phyloP scores from a whole-genome alignment of 1,140 invertebrate species.

The Chymomyza costata region DNA sequence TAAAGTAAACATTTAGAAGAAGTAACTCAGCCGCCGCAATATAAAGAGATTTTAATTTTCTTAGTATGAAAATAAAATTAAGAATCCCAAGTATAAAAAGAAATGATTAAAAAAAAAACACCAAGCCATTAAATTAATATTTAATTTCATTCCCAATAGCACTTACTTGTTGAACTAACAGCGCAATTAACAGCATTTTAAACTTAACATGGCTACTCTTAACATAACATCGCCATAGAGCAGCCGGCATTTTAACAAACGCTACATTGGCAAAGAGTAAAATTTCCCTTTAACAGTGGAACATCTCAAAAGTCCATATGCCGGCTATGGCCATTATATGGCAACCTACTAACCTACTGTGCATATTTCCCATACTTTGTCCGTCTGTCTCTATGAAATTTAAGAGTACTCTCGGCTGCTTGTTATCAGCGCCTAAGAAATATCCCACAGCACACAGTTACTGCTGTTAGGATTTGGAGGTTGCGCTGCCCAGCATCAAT shows the following conservation, averaged over 20 bases:
- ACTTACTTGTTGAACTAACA: constrained; percentile 39
- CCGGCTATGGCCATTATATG: constrained; percentile 3
- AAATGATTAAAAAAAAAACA: too few species aligned
- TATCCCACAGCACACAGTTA: constrained; percentile 13
- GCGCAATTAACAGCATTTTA: background rate
- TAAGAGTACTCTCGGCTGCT: constrained; percentile 21
- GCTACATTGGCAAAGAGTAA: constrained; percentile 42
- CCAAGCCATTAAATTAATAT: too few species aligned
- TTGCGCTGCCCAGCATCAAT: constrained; percentile 26
- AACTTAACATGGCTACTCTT: background rate
- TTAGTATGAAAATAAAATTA: too few species aligned
- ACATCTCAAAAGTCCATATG: constrained; percentile 15
- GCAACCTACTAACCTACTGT: constrained; percentile 67
- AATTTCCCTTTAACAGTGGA: too few species aligned
- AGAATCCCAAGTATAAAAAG: too few species aligned
- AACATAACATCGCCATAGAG: too few species aligned
- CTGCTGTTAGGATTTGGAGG: constrained; percentile 12
- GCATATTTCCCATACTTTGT: constrained; percentile 15
- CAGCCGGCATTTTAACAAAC: constrained; percentile 2
- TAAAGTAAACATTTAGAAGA: too few species aligned
- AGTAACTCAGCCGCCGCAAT: too few species aligned
- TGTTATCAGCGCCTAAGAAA: constrained; percentile 37
- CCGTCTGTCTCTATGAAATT: background rate
- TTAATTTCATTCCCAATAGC: too few species aligned
- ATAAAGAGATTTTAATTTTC: too few species aligned